Base-by-base conservation (phyloP, 2,797 vertebrate species). In the Salarias fasciatus region DNA sequence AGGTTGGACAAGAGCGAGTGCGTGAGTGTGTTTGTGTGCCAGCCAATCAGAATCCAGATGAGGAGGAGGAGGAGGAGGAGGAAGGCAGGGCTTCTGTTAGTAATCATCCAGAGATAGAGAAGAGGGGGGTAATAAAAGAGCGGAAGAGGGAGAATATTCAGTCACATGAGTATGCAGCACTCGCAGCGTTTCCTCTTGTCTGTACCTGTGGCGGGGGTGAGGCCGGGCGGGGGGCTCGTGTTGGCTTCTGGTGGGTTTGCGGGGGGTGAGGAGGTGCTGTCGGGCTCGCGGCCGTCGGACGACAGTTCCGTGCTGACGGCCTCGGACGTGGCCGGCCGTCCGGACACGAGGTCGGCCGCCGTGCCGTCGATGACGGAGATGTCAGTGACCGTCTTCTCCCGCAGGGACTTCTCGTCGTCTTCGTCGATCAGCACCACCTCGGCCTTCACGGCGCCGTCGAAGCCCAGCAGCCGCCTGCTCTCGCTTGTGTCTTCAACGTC, bases 101-200 rank as follows among this genome's bases (percentile, higher is more conserved):
- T 93, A 93, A 93, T 77, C 94, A 94, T 95, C 94, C 94, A 92
- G 75, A 85, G 65, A 88, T 53, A 87, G 79, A 76, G 67, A 66
- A 74, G 88, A 85, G 80, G 88, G 84, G 76, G 67, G 84, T 83
- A 84, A 85, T 83, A 84, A 86, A 84, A 89, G 79, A 66, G 73
- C 88, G 89, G 86, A 91, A 89, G 85, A 86, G 88, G 91, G 74
- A 74, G 61, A 85, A 86, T 84, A 78, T 63, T 88, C 87, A 89
- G 86, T 99, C 96, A 99, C 97, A 99, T 99, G 92, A 98, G 92
- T 94, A 95, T 91, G 95, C 97, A 99, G 96, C 97, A 99, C 77
- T 96, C 92, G 95, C 97, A 99, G 91, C 94, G 95, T 92, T 95
- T 96, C 96, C 96, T 98, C 96, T 94, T 94, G 90, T 94, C 90